Conservation (phyloP, 2,113 vertebrate species). For the Piprites chloris region DNA sequence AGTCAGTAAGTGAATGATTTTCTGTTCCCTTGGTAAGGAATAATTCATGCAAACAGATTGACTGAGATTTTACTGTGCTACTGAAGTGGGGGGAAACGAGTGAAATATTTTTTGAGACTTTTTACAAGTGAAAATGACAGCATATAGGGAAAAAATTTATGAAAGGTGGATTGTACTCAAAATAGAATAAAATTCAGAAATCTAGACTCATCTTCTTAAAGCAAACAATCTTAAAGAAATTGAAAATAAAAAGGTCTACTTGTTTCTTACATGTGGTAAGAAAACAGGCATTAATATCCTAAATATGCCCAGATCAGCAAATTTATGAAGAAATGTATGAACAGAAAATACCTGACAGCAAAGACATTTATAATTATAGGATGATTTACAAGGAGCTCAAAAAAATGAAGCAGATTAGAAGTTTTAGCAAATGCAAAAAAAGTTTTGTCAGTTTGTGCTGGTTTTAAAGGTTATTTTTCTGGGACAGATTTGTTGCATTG, state of each 20-base stretch:
- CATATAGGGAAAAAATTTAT: background rate
- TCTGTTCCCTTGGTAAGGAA: conserved; percentile 21
- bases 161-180: background rate
- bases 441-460: background rate
- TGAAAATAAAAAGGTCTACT: background rate
- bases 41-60: conserved; percentile 31
- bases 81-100: background rate
- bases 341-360: background rate
- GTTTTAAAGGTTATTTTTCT: background rate
- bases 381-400: background rate
- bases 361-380: background rate
- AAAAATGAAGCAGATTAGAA: background rate
- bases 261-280: background rate
- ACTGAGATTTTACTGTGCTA: background rate
- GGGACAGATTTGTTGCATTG: background rate
- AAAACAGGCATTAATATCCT: background rate
- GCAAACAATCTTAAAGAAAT: background rate
- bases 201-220: background rate
- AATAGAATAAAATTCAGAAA: background rate
- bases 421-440: background rate
- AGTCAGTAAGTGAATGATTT: conserved; percentile 25
- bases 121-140: background rate
- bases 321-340: background rate
- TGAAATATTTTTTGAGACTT: background rate
- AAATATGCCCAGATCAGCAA: background rate